Evolutionary conservation across 2,113 vertebrate species (phyloP), one percentile per base, ranked within the genome.

Genomic region (Actinemys pallida): DNA sequence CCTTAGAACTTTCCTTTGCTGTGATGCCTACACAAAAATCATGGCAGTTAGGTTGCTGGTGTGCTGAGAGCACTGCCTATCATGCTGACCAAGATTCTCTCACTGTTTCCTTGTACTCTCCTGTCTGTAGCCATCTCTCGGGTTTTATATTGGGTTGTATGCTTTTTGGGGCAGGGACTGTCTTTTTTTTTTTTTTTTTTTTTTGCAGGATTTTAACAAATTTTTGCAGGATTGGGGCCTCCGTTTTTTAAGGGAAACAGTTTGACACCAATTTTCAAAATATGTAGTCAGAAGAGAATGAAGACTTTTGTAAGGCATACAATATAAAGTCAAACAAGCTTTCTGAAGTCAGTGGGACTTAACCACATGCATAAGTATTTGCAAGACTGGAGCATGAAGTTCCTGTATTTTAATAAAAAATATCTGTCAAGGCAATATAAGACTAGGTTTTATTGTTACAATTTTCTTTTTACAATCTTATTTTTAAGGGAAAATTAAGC

Each of bases 401-500:
- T 35, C 49, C 5, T 54, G 4, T 62, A 1, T 56, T 84, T 81
- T 50, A 45, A 17, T 35, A n/a, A n/a, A 49, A 57, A 50, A 50
- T 45, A 22, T 25, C 49, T 85, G 42, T 31, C 81, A 5, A 14
- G 25, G 52, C 27, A 39, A 16, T 39, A 72, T 72, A 39, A 72
- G 39, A 39, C 20, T 78, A 50, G 8, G 59, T 83, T 22, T 53
- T 72, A 19, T 49, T 17, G 5, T 47, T 79, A 29, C 16, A 24
- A 53, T 50, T 90, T 65, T 78, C 39, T 82, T 79, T 45, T 72
- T 89, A 90, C 69, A 90, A 84, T 93, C 72, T 96, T 5, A 81
- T 24, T 88, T 86, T 93, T 50, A 92, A 99, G 99, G 98, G 20
- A 99, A 97, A 85, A 93, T 99, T 72, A 99, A 98, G 59, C 91